Percentiles rank a stretch among this genome's conserved stretches.
Conservation (phyloP, 2,113 vertebrate species). For the Pipra filicauda region DNA sequence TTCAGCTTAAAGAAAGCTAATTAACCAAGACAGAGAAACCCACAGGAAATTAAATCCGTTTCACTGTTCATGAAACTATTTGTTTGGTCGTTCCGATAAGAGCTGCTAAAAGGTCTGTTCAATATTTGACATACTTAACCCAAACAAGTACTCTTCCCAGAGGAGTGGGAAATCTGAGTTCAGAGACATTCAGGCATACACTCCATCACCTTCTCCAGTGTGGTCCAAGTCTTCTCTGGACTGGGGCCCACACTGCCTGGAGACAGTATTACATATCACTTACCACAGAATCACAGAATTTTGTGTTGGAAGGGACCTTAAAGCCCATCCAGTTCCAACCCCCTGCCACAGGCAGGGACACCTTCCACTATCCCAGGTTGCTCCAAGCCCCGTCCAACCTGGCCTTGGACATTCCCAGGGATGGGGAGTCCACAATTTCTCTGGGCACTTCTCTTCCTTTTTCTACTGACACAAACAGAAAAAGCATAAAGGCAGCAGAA, state of each 20-base stretch:
- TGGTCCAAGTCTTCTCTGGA: not conserved
- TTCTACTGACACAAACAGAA: not conserved
- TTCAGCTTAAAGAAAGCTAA: constrained; percentile 12
- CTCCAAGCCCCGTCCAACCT: not conserved
- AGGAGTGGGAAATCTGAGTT: not conserved
- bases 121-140: not conserved
- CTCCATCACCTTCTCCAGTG: not conserved
- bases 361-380: not conserved
- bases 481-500: not conserved
- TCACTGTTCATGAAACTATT: not conserved
- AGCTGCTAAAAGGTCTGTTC: not conserved
- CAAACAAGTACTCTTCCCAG: not conserved
- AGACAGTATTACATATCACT: fast-evolving
- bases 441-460: not conserved
- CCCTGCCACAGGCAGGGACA: not conserved
- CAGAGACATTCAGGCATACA: not conserved
- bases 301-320: not conserved
- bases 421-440: not conserved
- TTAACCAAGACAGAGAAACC: not conserved
- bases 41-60: not conserved
- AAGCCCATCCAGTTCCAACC: not conserved
- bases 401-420: not conserved
- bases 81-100: not conserved
- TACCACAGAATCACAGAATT: too few species aligned
- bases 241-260: not conserved